Evolutionary conservation across 2,888 invertebrate genomes (phyloP), one percentile per base, ranked within the genome.

Genomic region (Phalera bucephala): DNA sequence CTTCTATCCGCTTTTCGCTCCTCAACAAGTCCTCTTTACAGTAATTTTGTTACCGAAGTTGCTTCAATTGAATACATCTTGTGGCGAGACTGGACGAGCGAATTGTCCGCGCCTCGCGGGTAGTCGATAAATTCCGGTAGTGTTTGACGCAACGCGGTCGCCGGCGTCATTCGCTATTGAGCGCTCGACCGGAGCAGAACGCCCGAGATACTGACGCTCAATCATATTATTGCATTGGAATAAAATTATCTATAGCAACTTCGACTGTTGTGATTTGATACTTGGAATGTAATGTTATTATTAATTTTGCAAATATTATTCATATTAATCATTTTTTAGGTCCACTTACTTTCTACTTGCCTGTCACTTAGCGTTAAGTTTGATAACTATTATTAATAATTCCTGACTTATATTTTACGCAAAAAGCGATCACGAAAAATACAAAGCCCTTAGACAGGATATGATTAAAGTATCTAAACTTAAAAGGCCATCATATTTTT

Each of bases 51-150:
- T 52, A 42, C 43, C 51, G 46, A 64, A 65, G 57, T 62, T 58
- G 49, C 46, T 41, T 57, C 52, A 68, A 69, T 67, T 55, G 63
- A 56, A n/a, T 10, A 11, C 25, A 39, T 34, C 26, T 49, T 55
- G 52, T 1, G 0, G 5, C 8, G 8, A 7, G 3, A 25, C 12
- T 25, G 3, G 12, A 38, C 40, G 55, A 49, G 63, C 45, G 70
- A 65, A 73, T 73, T 67, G 72, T 74, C n/a, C n/a, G n/a, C n/a
- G n/a, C n/a, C 9, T 64, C 63, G 72, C 66, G 72, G 75, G 71
- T 77, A 76, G 75, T 75, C 74, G 63, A 76, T 75, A 73, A 69
- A 78, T 74, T 72, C 73, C 70, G 72, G 66, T 72, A 49, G 56
- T 36, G 51, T 59, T 62, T 74, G 76, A 74, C 76, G 68, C 66